A percentile compares a stretch with the other conserved stretches of the same genome.
phyloP scores from a whole-genome alignment of 2,797 vertebrate genomes.

The Amblyopsis hoosieri region DNA sequence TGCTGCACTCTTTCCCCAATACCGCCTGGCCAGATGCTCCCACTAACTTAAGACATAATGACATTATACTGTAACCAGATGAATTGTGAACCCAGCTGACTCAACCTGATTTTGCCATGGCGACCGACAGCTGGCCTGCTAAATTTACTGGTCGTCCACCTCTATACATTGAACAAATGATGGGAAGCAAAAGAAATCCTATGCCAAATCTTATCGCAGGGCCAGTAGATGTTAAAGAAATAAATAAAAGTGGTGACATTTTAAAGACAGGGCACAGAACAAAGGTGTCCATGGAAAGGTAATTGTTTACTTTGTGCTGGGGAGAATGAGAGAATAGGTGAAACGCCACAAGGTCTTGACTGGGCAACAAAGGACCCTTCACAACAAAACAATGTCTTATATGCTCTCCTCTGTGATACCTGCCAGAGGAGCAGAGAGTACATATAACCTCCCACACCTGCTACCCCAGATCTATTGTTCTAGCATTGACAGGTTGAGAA shows the following conservation, averaged over 20 bases:
- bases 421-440: slow-evolving; percentile 6
- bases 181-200: slow-evolving; percentile 12
- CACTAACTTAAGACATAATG: slow-evolving; percentile 57
- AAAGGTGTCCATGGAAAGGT: slow-evolving; percentile 34
- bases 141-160: slow-evolving; percentile 7
- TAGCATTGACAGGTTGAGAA: background rate
- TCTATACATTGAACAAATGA: slow-evolving; percentile 7
- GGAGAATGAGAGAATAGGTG: slow-evolving; percentile 22
- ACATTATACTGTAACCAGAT: slow-evolving; percentile 47
- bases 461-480: background rate
- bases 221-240: background rate
- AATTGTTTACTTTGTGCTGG: slow-evolving; percentile 22
- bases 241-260: background rate
- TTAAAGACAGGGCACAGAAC: slow-evolving; percentile 9
- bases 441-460: slow-evolving; percentile 1
- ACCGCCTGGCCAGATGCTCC: slow-evolving; percentile 56
- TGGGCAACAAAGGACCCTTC: slow-evolving; percentile 8
- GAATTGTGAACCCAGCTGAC: slow-evolving; percentile 53
- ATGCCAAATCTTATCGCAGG: slow-evolving; percentile 7
- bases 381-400: background rate
- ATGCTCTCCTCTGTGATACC: slow-evolving; percentile 19
- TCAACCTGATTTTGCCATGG: slow-evolving; percentile 42
- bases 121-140: slow-evolving; percentile 50
- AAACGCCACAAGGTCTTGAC: slow-evolving; percentile 22
- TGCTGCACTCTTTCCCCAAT: slow-evolving; percentile 27